These are phyloP conservation scores for Rhinolophus sinicus DNA, from an alignment of 2,113 vertebrate genomes.

Conservation along the genomic window DNA sequence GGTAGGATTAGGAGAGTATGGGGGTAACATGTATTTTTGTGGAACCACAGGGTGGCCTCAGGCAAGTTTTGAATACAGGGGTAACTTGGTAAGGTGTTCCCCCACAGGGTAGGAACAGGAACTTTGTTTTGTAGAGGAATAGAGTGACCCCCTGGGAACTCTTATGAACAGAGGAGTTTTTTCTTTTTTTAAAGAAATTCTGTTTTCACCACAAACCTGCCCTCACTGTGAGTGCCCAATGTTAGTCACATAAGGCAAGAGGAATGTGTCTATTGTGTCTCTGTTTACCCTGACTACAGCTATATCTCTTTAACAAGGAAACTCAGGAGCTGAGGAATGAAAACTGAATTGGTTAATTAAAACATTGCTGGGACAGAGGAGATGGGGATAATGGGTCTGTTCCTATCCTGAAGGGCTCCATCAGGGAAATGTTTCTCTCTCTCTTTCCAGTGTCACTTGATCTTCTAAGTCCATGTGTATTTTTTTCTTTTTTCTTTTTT, in stretches of 20 bases:
- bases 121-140: not conserved
- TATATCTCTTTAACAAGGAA: not conserved
- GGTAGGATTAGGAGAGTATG: not conserved
- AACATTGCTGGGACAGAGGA: not conserved
- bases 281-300: not conserved
- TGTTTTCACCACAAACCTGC: not conserved
- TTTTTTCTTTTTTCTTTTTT: too few species aligned
- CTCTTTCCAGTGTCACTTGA: too few species aligned
- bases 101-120: not conserved
- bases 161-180: not conserved
- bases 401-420: not conserved
- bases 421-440: not conserved
- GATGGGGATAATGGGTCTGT: not conserved
- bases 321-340: not conserved
- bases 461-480: too few species aligned
- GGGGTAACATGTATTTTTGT: slow-evolving; percentile 2
- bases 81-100: not conserved
- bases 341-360: not conserved
- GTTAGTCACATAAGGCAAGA: not conserved
- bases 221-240: not conserved
- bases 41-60: not conserved
- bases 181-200: not conserved
- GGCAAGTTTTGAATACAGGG: not conserved
- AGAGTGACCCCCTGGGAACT: not conserved
- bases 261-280: not conserved